Evolutionary conservation across 2,797 vertebrate species (phyloP), one percentile per base, ranked within the genome.

Genomic region (Labroides dimidiatus): DNA sequence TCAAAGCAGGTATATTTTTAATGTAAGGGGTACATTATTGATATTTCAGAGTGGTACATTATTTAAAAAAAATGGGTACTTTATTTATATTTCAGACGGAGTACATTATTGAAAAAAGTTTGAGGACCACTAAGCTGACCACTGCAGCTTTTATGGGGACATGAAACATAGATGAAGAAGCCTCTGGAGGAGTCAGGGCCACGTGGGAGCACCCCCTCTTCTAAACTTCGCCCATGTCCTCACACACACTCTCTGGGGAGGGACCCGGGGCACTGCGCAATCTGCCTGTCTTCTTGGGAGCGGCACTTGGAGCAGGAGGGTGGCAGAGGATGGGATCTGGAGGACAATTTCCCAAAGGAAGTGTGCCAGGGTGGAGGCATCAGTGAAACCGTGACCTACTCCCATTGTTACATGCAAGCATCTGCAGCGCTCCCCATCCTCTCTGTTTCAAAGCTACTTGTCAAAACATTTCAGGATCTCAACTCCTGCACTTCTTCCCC

Each of bases 351-450:
- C 88, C 87, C 87, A 77, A 36, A 75, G 85, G 88, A 89, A 81
- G 58, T 75, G 81, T 87, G 80, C 80, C 82, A 87, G 82, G 82
- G 85, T 84, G 73, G 77, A 89, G 78, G 66, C 86, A 88, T 87
- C 80, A 80, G 81, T 90, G 77, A 85, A 87, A 88, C 67, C 63
- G 77, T 80, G 86, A 90, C 88, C 86, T 87, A 78, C 86, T 90
- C 88, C 77, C 88, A 73, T 87, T 88, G 82, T 86, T 87, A 42
- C 84, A 80, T 10, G 57, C 71, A 37, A 64, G 69, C 70, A 78
- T 83, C 73, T 77, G 77, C 75, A 74, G 62, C 68, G 6, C 67
- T 78, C 62, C 69, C 36, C 19, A 27, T 75, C 64, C 62, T 65
- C 72, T 83, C 44, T 55, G 56, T 77, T 83, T 85, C 71, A 85